Evolutionary conservation across 2,888 invertebrate species (phyloP).

Genomic region (Muscina levida): DNA sequence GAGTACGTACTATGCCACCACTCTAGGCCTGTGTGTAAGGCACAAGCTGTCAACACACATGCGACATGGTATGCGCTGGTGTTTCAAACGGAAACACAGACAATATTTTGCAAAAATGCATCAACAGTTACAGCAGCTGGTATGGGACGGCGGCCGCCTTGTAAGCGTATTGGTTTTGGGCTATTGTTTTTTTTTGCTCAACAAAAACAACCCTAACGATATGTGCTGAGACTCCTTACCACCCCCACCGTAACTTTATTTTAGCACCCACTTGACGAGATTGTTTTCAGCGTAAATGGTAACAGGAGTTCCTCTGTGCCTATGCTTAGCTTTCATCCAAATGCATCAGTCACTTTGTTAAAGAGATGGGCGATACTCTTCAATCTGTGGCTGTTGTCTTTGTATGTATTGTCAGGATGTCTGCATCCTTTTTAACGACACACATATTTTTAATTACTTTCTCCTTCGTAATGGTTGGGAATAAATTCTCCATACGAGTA

Average conservation of each 20-base stretch:
- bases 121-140: slow-evolving; percentile 69
- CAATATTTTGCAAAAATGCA: slow-evolving; percentile 69
- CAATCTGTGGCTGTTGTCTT: background rate
- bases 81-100: background rate
- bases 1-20: slow-evolving; percentile 3
- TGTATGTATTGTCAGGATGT: slow-evolving; percentile 9
- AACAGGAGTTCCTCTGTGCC: background rate
- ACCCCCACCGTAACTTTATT: background rate
- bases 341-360: no score
- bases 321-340: no score
- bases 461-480: slow-evolving; percentile 17
- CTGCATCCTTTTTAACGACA: slow-evolving; percentile 8
- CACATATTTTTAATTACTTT: slow-evolving; percentile 37
- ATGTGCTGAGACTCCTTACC: background rate
- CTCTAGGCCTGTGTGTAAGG: background rate
- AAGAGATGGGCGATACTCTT: background rate
- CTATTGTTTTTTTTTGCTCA: background rate
- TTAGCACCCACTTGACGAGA: slow-evolving; percentile 21
- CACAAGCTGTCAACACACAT: background rate
- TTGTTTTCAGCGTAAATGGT: background rate
- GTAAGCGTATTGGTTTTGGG: no score
- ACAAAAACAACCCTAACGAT: slow-evolving; percentile 6
- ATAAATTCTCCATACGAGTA: background rate
- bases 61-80: background rate
- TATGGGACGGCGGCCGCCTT: no score